Percentiles rank a stretch among this genome's conserved stretches.
Evolutionary conservation across 2,888 invertebrate genomes (phyloP).

Genomic region (Odontomyia ornata): DNA sequence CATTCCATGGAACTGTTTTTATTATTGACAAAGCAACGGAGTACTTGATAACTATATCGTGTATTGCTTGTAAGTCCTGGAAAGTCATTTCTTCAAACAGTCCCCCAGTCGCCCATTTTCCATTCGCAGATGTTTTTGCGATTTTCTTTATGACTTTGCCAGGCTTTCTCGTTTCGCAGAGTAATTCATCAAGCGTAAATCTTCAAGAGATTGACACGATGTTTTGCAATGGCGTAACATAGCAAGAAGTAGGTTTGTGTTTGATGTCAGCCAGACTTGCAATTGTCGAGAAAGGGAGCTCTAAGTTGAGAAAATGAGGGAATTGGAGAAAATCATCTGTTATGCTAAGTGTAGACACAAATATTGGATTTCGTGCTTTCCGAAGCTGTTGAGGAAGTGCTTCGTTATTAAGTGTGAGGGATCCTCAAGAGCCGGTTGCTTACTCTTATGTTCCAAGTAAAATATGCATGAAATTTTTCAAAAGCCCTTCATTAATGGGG

Average conservation of each 20-base stretch:
- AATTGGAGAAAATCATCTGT: not conserved
- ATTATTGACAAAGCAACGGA: not conserved
- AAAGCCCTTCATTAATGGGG: no score
- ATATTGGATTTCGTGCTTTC: not conserved
- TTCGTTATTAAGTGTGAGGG: not conserved
- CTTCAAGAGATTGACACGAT: not conserved
- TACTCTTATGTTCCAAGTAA: no score
- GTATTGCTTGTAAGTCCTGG: not conserved
- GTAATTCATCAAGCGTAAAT: conserved; percentile 8
- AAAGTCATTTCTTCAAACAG: not conserved
- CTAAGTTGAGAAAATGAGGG: not conserved
- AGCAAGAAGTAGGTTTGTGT: not conserved
- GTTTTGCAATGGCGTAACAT: no score
- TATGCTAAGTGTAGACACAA: not conserved
- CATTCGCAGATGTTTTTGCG: not conserved
- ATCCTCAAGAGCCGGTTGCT: no score
- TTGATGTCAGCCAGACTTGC: conserved; percentile 10
- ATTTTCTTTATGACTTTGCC: conserved; percentile 19
- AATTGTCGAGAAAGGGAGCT: not conserved
- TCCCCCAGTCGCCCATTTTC: not conserved
- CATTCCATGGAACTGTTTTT: not conserved
- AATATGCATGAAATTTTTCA: no score
- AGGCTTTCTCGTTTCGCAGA: conserved; percentile 13
- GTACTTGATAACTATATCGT: not conserved
- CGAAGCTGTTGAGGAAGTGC: not conserved